Conservation (phyloP, 2,113 vertebrate species). For the Antechinus stuartii region DNA sequence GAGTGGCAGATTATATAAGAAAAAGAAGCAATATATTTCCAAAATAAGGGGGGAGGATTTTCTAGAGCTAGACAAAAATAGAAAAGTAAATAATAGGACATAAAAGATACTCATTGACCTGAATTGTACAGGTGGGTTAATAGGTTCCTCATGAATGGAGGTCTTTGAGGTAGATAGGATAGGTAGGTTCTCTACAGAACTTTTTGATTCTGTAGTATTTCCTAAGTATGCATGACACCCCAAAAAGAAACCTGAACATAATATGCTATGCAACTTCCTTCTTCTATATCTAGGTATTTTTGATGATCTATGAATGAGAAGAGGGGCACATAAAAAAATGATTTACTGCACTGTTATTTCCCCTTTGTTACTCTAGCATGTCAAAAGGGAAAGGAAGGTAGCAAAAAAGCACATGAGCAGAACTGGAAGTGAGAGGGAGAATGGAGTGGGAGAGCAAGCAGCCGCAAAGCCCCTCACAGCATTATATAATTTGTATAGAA, state of each 20-base stretch:
- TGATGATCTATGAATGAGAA: background rate
- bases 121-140: background rate
- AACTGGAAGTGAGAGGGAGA: background rate
- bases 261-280: background rate
- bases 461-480: background rate
- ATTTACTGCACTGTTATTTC: background rate
- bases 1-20: background rate
- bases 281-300: background rate
- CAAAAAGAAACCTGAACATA: background rate
- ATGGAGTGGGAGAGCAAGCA: background rate
- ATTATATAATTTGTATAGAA: background rate
- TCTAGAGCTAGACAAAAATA: background rate
- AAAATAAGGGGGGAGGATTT: background rate
- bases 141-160: background rate
- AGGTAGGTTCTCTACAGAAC: background rate
- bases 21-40: background rate
- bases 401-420: background rate
- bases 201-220: background rate
- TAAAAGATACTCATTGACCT: background rate
- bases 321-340: background rate
- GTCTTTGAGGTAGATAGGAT: background rate
- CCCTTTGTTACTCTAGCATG: background rate
- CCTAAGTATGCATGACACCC: background rate
- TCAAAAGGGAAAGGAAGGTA: background rate
- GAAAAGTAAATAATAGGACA: background rate